Conservation (phyloP, 2,797 vertebrate species). For the Morelia viridis region DNA sequence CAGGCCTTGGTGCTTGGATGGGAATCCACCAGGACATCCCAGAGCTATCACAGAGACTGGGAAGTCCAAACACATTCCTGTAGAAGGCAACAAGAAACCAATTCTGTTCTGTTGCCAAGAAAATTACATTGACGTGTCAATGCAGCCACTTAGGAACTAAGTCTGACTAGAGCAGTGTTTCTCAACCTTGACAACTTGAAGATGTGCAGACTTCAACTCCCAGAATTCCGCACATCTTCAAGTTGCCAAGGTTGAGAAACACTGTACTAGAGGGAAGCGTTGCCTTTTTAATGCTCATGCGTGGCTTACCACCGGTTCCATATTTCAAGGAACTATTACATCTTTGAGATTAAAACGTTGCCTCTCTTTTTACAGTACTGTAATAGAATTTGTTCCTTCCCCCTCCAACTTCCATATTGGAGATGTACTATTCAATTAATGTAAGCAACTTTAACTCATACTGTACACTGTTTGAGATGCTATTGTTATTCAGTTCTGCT, state of each 20-base stretch:
- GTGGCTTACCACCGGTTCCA: not conserved
- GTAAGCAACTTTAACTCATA: not conserved
- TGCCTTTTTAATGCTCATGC: not conserved
- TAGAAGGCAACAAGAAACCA: not conserved
- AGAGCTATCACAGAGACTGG: not conserved
- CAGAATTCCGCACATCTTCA: too few species aligned
- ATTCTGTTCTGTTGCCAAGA: not conserved
- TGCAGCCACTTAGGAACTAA: not conserved
- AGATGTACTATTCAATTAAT: not conserved
- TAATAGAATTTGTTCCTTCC: not conserved
- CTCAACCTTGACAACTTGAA: too few species aligned
- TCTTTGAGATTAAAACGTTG: not conserved
- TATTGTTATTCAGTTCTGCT: not conserved
- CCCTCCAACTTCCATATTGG: not conserved
- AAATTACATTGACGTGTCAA: not conserved
- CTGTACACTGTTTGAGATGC: not conserved
- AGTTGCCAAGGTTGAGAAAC: too few species aligned
- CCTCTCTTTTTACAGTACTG: not conserved
- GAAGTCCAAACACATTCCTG: not conserved
- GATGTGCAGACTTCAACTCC: too few species aligned
- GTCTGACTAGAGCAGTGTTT: not conserved
- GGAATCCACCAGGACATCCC: not conserved
- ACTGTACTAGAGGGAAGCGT: not conserved
- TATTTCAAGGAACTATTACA: not conserved
- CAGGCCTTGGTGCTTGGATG: not conserved